Percentiles rank a stretch among this genome's conserved stretches.
These are phyloP conservation scores for Tetramorium alpestre DNA, from an alignment of 1,140 invertebrate genomes.

Conservation along the genomic window DNA sequence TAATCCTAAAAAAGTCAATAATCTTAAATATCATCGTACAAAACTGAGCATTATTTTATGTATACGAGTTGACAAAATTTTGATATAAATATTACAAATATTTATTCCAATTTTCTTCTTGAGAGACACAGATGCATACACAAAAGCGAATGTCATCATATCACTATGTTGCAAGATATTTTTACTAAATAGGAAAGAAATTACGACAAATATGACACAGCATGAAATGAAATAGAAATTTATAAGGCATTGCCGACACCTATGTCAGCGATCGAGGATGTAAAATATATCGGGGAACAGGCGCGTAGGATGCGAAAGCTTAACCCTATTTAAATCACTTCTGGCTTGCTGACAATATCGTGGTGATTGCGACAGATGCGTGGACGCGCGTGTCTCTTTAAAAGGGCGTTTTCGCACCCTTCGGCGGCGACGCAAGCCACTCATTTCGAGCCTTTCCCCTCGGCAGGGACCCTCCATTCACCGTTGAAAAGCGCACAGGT, in stretches of 20 bases:
- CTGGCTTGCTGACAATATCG: constrained; percentile 70
- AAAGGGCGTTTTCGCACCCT: constrained; percentile 71
- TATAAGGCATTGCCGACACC: constrained; percentile 11
- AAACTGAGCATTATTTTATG: not conserved
- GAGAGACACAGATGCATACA: not conserved
- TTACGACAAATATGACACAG: no score
- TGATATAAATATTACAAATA: not conserved
- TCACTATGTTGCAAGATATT: not conserved
- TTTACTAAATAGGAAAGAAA: not conserved
- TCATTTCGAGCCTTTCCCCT: constrained; percentile 43
- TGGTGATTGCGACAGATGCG: constrained; percentile 75
- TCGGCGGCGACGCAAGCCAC: constrained; percentile 7
- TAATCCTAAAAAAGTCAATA: not conserved
- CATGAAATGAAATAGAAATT: not conserved
- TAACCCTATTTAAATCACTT: constrained; percentile 69
- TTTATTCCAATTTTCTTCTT: not conserved
- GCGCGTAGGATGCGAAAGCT: not conserved
- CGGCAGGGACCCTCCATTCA: constrained; percentile 52
- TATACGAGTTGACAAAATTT: not conserved
- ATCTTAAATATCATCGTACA: not conserved
- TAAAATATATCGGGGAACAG: constrained; percentile 13
- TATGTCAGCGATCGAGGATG: constrained; percentile 7
- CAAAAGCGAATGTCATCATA: not conserved
- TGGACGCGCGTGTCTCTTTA: constrained; percentile 71
- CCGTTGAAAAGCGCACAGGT: constrained; percentile 73